These are phyloP conservation scores for Gortyna flavago DNA, from an alignment of 2,888 invertebrate species.

Conservation along the genomic window DNA sequence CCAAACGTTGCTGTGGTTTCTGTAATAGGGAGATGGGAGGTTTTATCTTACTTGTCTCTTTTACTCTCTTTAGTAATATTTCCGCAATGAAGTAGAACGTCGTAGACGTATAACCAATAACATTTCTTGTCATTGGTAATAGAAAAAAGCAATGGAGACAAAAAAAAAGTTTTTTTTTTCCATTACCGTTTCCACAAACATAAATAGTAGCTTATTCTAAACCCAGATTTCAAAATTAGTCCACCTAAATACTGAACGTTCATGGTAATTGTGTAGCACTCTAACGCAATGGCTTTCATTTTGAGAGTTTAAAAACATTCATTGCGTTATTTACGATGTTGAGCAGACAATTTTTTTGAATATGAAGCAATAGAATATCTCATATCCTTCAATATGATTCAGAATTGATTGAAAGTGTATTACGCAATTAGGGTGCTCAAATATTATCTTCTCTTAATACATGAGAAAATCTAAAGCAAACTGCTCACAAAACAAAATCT, in stretches of 20 bases:
- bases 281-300: background rate
- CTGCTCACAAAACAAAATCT: constrained; percentile 14
- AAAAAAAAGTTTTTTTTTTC: background rate
- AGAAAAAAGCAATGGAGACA: background rate
- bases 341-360: background rate
- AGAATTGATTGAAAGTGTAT: background rate
- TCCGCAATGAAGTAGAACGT: background rate
- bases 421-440: background rate
- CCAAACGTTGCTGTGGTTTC: constrained; percentile 36
- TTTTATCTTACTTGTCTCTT: background rate
- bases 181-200: too few species aligned
- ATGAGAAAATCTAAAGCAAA: constrained; percentile 2
- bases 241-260: background rate
- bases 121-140: background rate
- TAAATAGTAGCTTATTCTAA: too few species aligned
- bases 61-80: too few species aligned
- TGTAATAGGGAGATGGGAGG: background rate
- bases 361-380: background rate
- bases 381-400: background rate
- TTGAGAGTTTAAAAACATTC: background rate
- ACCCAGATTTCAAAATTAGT: background rate
- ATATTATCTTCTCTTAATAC: background rate
- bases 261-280: background rate
- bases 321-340: background rate
- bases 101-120: background rate